Percentiles rank a stretch among this genome's conserved stretches.
These are phyloP conservation scores for Lanistes nyassanus DNA, from an alignment of 1,140 invertebrate species.

Conservation along the genomic window DNA sequence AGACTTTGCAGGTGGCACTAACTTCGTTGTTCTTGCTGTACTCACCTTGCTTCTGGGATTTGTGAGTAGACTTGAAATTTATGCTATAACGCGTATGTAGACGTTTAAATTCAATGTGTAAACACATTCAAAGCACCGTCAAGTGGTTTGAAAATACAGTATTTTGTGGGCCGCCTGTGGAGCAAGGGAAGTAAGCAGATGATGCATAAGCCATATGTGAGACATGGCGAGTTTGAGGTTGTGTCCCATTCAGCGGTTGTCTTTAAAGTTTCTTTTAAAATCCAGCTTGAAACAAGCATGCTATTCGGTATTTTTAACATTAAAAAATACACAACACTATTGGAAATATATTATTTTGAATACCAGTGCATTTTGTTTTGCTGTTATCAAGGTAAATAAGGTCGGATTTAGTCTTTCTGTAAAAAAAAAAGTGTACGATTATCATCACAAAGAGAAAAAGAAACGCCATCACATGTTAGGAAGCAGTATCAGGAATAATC, in stretches of 20 bases:
- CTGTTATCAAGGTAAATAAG: no score
- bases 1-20: slow-evolving; percentile 90
- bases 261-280: neutral
- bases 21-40: slow-evolving; percentile 88
- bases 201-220: no score
- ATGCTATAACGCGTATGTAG: neutral
- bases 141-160: neutral
- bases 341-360: neutral
- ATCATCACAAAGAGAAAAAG: no score
- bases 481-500: no score
- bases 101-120: neutral
- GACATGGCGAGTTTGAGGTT: no score
- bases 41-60: slow-evolving; percentile 87
- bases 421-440: no score
- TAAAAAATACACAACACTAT: neutral
- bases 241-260: neutral
- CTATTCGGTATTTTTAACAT: neutral
- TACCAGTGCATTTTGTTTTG: neutral
- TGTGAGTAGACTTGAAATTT: slow-evolving; percentile 65
- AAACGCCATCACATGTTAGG: no score
- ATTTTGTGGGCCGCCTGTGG: neutral
- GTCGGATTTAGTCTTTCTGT: no score
- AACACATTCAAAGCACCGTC: neutral
- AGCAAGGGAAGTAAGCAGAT: neutral
- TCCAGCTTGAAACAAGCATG: neutral